Conservation (phyloP, 1,140 invertebrate genomes). For the Trypoxylus dichotomus region DNA sequence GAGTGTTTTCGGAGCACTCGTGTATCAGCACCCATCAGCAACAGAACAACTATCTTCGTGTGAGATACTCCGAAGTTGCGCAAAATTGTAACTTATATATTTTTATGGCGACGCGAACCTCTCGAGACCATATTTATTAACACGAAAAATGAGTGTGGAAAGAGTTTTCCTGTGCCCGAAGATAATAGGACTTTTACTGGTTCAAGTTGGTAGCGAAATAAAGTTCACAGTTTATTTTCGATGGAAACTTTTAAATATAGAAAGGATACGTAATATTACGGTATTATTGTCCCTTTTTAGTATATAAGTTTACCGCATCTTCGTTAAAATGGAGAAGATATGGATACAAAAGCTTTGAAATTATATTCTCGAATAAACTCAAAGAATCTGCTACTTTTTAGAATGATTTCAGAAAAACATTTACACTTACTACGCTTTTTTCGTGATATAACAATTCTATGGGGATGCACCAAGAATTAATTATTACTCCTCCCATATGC, state of each 20-base stretch:
- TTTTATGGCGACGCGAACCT: constrained; percentile 11
- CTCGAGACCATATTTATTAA: constrained; percentile 24
- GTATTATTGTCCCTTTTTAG: no score
- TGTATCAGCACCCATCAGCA: constrained; percentile 9
- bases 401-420: no score
- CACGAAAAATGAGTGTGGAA: background rate
- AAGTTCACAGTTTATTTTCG: background rate
- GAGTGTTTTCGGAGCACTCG: background rate
- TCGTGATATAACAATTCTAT: no score
- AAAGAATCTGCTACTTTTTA: no score
- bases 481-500: no score
- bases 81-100: constrained; percentile 23
- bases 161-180: background rate
- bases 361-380: no score
- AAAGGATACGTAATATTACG: no score
- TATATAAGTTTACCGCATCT: no score
- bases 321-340: no score
- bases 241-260: background rate
- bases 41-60: background rate
- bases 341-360: no score
- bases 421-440: no score
- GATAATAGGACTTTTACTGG: background rate
- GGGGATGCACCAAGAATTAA: no score
- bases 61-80: background rate
- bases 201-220: background rate